phyloP scores from a whole-genome alignment of 1,140 invertebrate genomes.

The Microplitis demolitor region DNA sequence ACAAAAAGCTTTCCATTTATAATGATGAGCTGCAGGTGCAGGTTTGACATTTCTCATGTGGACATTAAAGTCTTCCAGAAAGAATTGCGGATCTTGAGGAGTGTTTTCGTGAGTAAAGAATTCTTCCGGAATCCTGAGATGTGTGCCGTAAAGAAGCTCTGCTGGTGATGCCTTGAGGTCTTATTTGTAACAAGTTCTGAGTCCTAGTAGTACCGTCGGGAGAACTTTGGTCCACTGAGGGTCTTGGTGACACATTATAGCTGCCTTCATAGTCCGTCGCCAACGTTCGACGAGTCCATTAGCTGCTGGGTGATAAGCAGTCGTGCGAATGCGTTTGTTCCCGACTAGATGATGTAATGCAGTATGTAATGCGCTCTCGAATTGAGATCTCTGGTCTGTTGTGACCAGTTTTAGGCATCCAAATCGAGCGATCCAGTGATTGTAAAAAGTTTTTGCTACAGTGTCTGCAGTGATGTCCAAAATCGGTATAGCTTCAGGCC shows the following conservation, averaged over 20 bases:
- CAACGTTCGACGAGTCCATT: conserved; percentile 57
- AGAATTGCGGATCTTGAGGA: conserved; percentile 13
- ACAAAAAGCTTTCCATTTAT: conserved; percentile 20
- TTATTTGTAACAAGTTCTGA: conserved; percentile 44
- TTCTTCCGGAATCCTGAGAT: conserved; percentile 42
- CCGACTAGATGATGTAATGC: no score
- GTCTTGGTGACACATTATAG: conserved; percentile 39
- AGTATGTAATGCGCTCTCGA: conserved; percentile 37
- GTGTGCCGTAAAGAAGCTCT: conserved; percentile 47
- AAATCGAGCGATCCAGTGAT: conserved; percentile 40
- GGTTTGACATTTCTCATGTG: not conserved
- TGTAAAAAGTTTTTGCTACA: conserved; percentile 36
- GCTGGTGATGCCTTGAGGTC: conserved; percentile 47
- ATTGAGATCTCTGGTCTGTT: conserved; percentile 38
- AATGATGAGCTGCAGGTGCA: not conserved
- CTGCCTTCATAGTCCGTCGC: conserved; percentile 53
- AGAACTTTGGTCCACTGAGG: conserved; percentile 45
- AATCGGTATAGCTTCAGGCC: conserved; percentile 48
- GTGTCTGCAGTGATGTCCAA: conserved; percentile 35
- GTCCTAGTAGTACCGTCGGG: conserved; percentile 52
- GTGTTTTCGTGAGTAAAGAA: conserved; percentile 32
- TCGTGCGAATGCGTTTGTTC: no score
- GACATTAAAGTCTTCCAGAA: not conserved
- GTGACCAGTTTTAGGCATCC: conserved; percentile 39
- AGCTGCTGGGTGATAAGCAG: no score